Evolutionary conservation across 2,888 invertebrate species (phyloP), one percentile per base, ranked within the genome.

Genomic region (Bombylius discolor): DNA sequence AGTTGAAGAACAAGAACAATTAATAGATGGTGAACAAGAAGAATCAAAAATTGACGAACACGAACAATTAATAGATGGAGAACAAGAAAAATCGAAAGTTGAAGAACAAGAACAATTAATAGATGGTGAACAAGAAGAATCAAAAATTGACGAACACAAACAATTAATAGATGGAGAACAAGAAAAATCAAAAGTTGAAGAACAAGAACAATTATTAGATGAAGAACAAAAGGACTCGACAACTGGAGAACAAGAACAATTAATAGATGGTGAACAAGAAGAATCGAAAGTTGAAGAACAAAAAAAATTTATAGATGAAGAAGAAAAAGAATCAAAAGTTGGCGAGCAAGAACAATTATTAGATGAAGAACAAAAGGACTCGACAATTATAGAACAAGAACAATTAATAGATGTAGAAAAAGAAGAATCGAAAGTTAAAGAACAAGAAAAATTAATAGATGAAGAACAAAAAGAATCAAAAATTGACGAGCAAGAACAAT

Each of bases 241-340:
- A 3, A 23, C 23, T 23, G 23, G 23, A 2, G 23, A 23, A 23
- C 23, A 23, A 23, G 11, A 52, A 36, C 31, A 58, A 58, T 45
- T 47, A 56, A 11, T 55, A 58, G 48, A 58, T 56, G 39, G 53
- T 51, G 39, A 56, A 51, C 3, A n/a, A 58, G n/a, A 58, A 58
- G 49, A 58, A 56, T 32, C 8, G 32, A 8, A 34, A 45, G 11
- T 53, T 58, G 55, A 48, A 47, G 23, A 33, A 51, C n/a, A n/a
- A 23, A 48, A 48, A 32, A 32, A 31, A 7, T 31, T 23, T 32
- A 48, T 6, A 8, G 6, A 23, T 5, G 4, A 5, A 13, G 7
- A n/a, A 5, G 3, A 46, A 46, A 6, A 8, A 46, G 1, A 46
- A 11, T 13, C 44, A 44, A 44, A 44, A 11, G 4, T 5, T 12